Evolutionary conservation across 2,888 invertebrate genomes (phyloP).

Genomic region (Ennomos fuscantarius): DNA sequence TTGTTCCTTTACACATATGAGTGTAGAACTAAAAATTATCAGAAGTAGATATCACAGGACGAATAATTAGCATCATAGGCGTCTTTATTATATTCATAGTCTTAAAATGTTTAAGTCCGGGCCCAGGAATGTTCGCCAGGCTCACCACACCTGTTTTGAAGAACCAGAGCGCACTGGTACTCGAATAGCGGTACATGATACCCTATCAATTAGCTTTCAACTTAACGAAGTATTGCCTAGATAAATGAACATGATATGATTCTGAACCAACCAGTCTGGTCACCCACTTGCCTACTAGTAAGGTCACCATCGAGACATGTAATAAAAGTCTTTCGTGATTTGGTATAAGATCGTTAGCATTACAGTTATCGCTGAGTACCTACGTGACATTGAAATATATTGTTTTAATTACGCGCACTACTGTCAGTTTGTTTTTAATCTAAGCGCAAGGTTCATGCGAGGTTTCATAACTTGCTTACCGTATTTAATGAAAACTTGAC

Average conservation of each 20-base stretch:
- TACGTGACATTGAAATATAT: too few relatives aligned
- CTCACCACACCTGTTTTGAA: slow-evolving; percentile 31
- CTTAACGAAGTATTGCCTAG: slow-evolving; percentile 30
- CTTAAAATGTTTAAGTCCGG: not conserved
- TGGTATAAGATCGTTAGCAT: not conserved
- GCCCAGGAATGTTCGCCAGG: slow-evolving; percentile 12
- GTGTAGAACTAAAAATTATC: too few relatives aligned
- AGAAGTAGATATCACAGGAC: slow-evolving; percentile 2
- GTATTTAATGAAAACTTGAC: too few relatives aligned
- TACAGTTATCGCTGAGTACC: not conserved
- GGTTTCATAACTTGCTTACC: too few relatives aligned
- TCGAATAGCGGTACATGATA: slow-evolving; percentile 31
- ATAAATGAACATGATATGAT: slow-evolving; percentile 21
- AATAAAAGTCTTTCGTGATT: slow-evolving; percentile 14
- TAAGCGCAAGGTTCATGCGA: too few relatives aligned
- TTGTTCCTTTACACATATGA: too few relatives aligned
- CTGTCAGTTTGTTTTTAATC: too few relatives aligned
- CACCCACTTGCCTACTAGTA: slow-evolving; percentile 17
- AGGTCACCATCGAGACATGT: slow-evolving; percentile 17
- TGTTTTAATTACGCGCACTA: too few relatives aligned
- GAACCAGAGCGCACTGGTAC: slow-evolving; percentile 20
- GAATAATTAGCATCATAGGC: not conserved
- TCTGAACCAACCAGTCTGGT: slow-evolving; percentile 22
- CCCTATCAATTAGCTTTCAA: slow-evolving; percentile 32
- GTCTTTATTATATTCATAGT: too few relatives aligned